Evolutionary conservation across 2,888 invertebrate species (phyloP).

Genomic region (Gonocerus acuteangulatus): DNA sequence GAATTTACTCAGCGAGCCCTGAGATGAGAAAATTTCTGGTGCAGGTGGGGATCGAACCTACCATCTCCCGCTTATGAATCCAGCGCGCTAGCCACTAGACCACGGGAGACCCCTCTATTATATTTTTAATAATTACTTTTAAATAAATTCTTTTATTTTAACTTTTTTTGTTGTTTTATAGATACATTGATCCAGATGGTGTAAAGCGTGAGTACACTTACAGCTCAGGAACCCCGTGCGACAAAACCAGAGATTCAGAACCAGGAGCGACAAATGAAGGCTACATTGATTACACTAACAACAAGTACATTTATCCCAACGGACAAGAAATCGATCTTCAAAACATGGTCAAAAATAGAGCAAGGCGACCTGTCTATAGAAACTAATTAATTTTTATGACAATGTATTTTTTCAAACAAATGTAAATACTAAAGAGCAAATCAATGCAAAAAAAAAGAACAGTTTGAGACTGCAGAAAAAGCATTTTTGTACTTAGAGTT

Average conservation of each 20-base stretch:
- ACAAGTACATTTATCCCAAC: constrained; percentile 63
- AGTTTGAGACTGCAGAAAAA: background rate
- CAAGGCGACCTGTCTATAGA: constrained; percentile 55
- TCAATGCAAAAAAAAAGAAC: background rate
- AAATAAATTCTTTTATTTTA: too few relatives aligned
- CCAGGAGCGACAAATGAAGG: constrained; percentile 45
- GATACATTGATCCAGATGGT: constrained; percentile 77
- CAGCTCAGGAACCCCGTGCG: constrained; percentile 69
- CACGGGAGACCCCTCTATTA: too few relatives aligned
- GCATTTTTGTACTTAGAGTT: too few relatives aligned
- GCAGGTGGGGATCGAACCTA: too few relatives aligned
- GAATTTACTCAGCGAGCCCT: too few relatives aligned
- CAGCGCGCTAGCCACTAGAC: too few relatives aligned
- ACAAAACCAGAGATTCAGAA: constrained; percentile 45
- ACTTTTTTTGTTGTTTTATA: constrained; percentile 55
- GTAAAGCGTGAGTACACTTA: constrained; percentile 72
- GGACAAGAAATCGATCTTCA: constrained; percentile 63
- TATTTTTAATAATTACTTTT: too few relatives aligned
- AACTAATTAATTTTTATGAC: constrained; percentile 22
- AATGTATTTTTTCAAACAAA: background rate
- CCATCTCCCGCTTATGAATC: too few relatives aligned
- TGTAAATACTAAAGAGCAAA: background rate
- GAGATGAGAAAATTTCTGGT: too few relatives aligned
- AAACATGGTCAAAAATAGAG: constrained; percentile 59
- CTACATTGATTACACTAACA: constrained; percentile 65